Evolutionary conservation across 2,888 invertebrate genomes (phyloP).

Genomic region (Sturmia bella): DNA sequence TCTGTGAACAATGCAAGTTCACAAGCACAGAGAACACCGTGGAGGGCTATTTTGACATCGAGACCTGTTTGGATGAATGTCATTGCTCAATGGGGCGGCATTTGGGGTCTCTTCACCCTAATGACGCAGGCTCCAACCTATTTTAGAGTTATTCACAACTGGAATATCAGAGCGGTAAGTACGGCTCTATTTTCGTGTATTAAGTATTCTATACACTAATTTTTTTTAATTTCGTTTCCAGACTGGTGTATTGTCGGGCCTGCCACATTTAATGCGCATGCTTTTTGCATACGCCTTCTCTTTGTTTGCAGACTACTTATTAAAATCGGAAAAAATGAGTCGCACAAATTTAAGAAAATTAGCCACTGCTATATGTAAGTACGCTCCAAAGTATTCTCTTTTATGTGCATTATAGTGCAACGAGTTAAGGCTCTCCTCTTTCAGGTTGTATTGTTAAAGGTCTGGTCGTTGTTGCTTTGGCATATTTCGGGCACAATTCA

Average conservation of each 20-base stretch:
- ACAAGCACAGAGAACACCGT: conserved; percentile 84
- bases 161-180: conserved; percentile 86
- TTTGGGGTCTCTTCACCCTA: conserved; percentile 87
- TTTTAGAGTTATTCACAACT: conserved; percentile 86
- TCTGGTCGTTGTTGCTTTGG: conserved; percentile 84
- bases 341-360: conserved; percentile 86
- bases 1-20: conserved; percentile 75
- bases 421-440: background rate
- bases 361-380: conserved; percentile 84
- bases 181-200: background rate
- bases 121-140: conserved; percentile 88
- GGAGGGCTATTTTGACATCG: conserved; percentile 85
- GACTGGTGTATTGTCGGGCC: conserved; percentile 85
- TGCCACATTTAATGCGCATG: conserved; percentile 85
- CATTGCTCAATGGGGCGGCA: conserved; percentile 86
- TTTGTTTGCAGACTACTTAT: conserved; percentile 84
- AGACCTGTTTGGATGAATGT: conserved; percentile 86
- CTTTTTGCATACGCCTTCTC: conserved; percentile 84
- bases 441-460: conserved; percentile 85
- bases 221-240: conserved; percentile 58
- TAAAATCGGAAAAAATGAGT: conserved; percentile 84
- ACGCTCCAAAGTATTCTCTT: background rate
- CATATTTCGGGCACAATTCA: conserved; percentile 85
- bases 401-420: background rate
- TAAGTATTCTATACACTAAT: background rate